Base-by-base conservation (phyloP, 2,113 vertebrate genomes). In the Conger conger region DNA sequence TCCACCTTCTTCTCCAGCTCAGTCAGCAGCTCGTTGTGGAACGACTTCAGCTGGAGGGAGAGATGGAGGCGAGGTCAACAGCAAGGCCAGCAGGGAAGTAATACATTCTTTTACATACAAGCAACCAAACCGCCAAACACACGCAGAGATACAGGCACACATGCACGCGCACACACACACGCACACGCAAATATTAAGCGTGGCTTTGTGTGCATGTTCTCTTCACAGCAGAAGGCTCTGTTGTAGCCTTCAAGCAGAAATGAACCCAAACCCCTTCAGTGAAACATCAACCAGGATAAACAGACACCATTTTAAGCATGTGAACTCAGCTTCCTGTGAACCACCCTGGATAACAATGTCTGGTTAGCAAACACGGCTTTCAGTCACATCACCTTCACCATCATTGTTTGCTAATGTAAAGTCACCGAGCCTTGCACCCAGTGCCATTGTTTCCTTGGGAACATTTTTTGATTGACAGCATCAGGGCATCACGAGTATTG, bases 1-100 rank as follows among this genome's bases (percentile, higher is more conserved):
- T 99, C 98, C 91, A 99, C 98, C 93, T 99, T 99, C 96, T 99
- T 99, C 92, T 99, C 98, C 91, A 99, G 94, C 92, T 99, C 97
- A 0, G 95, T 97, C 85, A 99, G 96, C 81, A 99, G 94, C 90
- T 99, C 98, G 0, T 97, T 98, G 94, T 99, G 98, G 86, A 99
- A 99, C 81, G 97, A 99, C 92, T 99, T 99, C 88, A 99, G 94
- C 98, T 99, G 94, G 4, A 83, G 85, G 60, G 76, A 82, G 35
- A 50, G 36, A 76, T 20, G 68, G 57, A 57, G 16, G 73, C 6
- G 81, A 53, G 27, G 0, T 7, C 4, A 73, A 8, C 18, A 6
- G 57, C 57, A 23, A 27, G 57, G 57, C 20, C 20, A 27, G 2
- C 4, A 27, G 27, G 57, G 3, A 63, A 63, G 8, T 23, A 27